Percentiles rank a stretch among this genome's conserved stretches.
Conservation (phyloP, 2,797 vertebrate genomes). For the Lacerta viridis region DNA sequence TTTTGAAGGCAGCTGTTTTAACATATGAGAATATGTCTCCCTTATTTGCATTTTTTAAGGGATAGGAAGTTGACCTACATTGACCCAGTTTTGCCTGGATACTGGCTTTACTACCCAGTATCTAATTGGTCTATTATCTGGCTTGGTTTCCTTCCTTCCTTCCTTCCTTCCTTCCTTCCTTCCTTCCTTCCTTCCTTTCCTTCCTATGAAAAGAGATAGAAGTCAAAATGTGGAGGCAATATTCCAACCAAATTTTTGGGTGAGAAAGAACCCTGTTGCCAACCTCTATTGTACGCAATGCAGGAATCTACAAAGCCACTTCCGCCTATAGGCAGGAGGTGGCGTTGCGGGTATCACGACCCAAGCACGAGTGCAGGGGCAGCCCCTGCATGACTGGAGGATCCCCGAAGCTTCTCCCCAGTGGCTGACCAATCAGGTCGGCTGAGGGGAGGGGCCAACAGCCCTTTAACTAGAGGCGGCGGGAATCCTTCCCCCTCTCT, state of each 20-base stretch:
- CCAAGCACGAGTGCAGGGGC: too few species aligned
- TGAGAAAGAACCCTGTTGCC: too few species aligned
- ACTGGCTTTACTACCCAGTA: background rate
- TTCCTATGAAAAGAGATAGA: background rate
- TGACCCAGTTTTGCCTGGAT: constrained; percentile 2
- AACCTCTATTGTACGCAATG: background rate
- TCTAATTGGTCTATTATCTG: background rate
- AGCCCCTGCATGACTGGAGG: too few species aligned
- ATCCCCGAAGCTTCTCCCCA: too few species aligned
- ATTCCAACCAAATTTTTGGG: background rate
- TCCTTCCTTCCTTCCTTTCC: too few species aligned
- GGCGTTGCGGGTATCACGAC: too few species aligned
- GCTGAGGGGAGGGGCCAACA: too few species aligned
- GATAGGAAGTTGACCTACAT: background rate
- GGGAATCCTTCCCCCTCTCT: too few species aligned
- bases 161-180: too few species aligned
- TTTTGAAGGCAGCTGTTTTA: constrained; percentile 16
- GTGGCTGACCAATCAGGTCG: too few species aligned
- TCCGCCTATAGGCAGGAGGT: too few species aligned
- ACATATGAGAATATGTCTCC: background rate
- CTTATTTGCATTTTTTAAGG: background rate
- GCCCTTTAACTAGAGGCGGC: too few species aligned
- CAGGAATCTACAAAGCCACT: background rate
- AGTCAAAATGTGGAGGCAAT: background rate
- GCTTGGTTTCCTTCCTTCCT: background rate